Evolutionary conservation across 2,113 vertebrate genomes (phyloP).

Genomic region (Corythaixoides concolor): DNA sequence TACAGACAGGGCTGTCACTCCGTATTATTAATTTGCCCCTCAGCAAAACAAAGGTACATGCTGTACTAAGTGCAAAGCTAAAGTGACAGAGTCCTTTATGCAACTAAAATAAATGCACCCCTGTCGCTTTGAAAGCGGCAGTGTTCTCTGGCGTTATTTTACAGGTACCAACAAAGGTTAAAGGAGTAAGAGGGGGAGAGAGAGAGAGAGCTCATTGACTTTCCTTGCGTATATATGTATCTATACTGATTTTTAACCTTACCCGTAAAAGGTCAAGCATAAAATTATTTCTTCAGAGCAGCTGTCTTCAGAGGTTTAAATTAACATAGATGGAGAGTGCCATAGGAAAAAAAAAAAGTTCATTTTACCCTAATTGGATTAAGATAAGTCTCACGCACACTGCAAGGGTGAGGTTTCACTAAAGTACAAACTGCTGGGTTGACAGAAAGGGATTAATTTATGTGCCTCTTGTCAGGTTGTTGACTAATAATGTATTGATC

Average conservation of each 20-base stretch:
- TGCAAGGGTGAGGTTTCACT: slow-evolving; percentile 68
- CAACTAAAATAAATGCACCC: slow-evolving; percentile 59
- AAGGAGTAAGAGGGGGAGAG: neutral
- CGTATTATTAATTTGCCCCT: slow-evolving; percentile 51
- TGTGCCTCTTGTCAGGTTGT: slow-evolving; percentile 81
- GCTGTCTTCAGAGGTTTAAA: slow-evolving; percentile 60
- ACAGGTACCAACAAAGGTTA: neutral
- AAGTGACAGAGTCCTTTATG: slow-evolving; percentile 48
- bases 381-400: slow-evolving; percentile 59
- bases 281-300: slow-evolving; percentile 66
- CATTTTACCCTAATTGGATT: slow-evolving; percentile 80
- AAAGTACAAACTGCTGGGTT: slow-evolving; percentile 70
- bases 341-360: slow-evolving; percentile 48
- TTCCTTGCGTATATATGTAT: neutral
- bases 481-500: slow-evolving; percentile 97
- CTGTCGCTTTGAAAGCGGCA: slow-evolving; percentile 46
- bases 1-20: neutral
- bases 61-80: slow-evolving; percentile 15
- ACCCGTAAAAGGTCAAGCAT: slow-evolving; percentile 61
- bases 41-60: slow-evolving; percentile 29
- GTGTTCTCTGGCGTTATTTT: neutral
- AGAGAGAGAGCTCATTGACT: slow-evolving; percentile 41
- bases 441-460: slow-evolving; percentile 91
- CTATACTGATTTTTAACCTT: slow-evolving; percentile 68
- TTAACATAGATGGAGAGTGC: slow-evolving; percentile 58